Conservation (phyloP, 2,113 vertebrate species). For the Andinoacara biseriatus region DNA sequence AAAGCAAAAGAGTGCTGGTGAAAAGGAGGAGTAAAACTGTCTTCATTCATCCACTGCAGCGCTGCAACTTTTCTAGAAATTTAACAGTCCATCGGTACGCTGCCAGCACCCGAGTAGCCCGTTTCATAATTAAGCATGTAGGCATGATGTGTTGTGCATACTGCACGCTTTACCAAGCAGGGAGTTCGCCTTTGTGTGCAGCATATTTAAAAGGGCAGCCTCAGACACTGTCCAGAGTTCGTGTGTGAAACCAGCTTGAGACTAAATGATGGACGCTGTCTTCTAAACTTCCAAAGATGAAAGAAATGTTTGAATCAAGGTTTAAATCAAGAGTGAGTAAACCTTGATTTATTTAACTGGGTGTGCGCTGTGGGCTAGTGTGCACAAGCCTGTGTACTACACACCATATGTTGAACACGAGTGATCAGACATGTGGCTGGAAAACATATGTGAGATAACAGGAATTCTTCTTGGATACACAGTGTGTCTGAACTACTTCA, state of each 20-base stretch:
- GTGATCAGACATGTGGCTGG: conserved; percentile 38
- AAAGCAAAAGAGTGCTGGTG: background rate
- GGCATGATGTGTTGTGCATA: too few species aligned
- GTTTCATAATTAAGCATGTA: too few species aligned
- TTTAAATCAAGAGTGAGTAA: background rate
- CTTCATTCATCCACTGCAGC: too few species aligned
- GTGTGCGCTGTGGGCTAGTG: conserved; percentile 21
- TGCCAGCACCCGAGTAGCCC: too few species aligned
- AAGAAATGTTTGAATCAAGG: background rate
- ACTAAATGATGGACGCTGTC: background rate
- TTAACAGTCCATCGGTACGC: too few species aligned
- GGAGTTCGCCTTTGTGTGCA: background rate
- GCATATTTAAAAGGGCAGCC: background rate
- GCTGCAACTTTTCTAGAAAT: too few species aligned
- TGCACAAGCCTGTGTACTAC: conserved; percentile 20
- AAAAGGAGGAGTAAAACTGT: background rate
- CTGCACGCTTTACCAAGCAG: background rate
- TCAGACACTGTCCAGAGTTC: background rate
- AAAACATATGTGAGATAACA: conserved; percentile 61
- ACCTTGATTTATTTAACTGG: conserved; percentile 1
- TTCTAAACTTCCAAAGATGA: background rate
- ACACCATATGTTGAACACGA: conserved; percentile 42
- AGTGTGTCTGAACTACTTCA: conserved; percentile 34
- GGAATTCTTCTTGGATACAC: conserved; percentile 44
- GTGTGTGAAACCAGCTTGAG: background rate